These are phyloP conservation scores for Vespertilio murinus DNA, from an alignment of 2,797 vertebrate genomes.

Conservation along the genomic window DNA sequence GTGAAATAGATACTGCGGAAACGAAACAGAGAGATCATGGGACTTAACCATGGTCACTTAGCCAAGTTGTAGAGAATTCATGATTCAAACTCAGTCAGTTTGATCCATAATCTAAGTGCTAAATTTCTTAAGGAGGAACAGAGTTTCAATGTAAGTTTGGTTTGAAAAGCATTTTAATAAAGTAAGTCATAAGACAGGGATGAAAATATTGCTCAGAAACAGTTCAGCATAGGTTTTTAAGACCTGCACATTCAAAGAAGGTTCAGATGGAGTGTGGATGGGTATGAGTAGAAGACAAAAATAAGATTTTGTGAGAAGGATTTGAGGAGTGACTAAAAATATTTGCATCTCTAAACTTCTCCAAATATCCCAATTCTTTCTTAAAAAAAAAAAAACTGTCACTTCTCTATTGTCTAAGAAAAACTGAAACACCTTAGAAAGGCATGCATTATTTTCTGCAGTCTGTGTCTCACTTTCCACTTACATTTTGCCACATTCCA, in stretches of 20 bases:
- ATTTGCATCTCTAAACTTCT: background rate
- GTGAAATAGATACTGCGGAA: background rate
- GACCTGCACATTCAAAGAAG: background rate
- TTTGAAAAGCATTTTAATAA: slow-evolving; percentile 1
- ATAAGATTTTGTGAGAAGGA: background rate
- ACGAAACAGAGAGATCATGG: background rate
- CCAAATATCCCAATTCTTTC: background rate
- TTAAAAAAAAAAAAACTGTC: background rate
- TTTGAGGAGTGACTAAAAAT: background rate
- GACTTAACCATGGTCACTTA: background rate
- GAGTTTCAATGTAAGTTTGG: background rate
- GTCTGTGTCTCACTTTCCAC: background rate
- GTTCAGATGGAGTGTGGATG: background rate
- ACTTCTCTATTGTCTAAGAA: background rate
- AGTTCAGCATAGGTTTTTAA: background rate
- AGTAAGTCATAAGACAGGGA: background rate
- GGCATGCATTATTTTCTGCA: background rate
- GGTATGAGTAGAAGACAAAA: slow-evolving; percentile 1
- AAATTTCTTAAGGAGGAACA: background rate
- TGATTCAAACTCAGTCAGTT: background rate
- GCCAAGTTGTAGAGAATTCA: background rate
- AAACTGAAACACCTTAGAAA: slow-evolving; percentile 9
- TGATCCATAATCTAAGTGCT: background rate
- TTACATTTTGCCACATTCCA: background rate
- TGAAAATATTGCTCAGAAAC: background rate